Evolutionary conservation across 2,888 invertebrate genomes (phyloP), one percentile per base, ranked within the genome.

Genomic region (Schizaphis graminum): DNA sequence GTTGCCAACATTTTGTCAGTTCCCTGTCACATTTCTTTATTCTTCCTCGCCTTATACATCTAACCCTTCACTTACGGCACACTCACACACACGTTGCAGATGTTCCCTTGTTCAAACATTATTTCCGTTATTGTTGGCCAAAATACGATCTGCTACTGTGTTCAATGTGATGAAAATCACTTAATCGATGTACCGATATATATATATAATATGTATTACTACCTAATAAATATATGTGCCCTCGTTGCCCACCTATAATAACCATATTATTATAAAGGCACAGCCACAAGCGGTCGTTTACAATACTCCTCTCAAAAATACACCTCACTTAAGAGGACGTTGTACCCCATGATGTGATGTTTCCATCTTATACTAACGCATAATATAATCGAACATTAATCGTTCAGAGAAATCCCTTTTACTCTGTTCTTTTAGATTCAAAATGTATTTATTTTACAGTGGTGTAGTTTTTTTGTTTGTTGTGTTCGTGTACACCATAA

Each of bases 1-100:
- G 94, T 94, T 94, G 90, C 91, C 94, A 94, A 94, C 94, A 94
- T 94, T 94, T 94, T 94, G 94, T 94, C 94, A 94, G 90, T 94
- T 94, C 91, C 90, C 91, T 91, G 94, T 90, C 94, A 94, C 91
- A 67, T 94, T 94, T 94, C 94, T 86, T 86, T 87, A 94, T 94
- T 91, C 90, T 86, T 91, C 53, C 86, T 86, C 41, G 41, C 91
- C 90, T 86, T 56, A 41, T 21, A 57, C 61, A 61, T 49, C 85
- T 94, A 94, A 94, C 94, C 94, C 94, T 94, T 94, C 94, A 94
- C 90, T 94, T 90, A 85, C 41, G 13, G 13, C 35, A 2, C 47
- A 49, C 86, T 24, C 41, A 53, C 53, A 35, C 24, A 49, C 21
- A 49, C 41, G 93, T n/a, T 61, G 93, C 93, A 94, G 93, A 94